Evolutionary conservation across 1,140 invertebrate species (phyloP).

Genomic region (Rhagoletis zephyria): DNA sequence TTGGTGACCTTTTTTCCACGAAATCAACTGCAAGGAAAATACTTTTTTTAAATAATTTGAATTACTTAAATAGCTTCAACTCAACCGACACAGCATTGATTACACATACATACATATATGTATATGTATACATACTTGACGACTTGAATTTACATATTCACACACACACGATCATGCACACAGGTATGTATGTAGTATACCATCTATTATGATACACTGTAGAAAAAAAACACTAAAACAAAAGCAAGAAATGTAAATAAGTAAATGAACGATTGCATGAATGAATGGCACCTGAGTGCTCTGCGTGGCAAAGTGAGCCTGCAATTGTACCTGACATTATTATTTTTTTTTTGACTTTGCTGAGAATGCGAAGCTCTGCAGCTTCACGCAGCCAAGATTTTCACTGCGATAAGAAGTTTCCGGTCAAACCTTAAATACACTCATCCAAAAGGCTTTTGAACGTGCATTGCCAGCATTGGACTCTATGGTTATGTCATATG

Average conservation of each 20-base stretch:
- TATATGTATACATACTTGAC: neutral
- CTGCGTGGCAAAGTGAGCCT: neutral
- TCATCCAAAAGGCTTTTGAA: constrained; percentile 10
- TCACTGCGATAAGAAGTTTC: constrained; percentile 53
- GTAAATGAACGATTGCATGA: constrained; percentile 33
- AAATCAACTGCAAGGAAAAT: neutral
- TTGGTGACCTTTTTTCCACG: neutral
- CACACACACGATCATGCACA: neutral
- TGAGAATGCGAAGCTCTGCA: constrained; percentile 20
- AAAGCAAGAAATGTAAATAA: constrained; percentile 33
- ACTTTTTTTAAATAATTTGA: neutral
- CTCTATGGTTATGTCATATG: constrained; percentile 40
- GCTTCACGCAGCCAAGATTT: constrained; percentile 44
- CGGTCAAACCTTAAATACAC: constrained; percentile 47
- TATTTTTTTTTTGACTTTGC: neutral
- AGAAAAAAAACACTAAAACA: neutral
- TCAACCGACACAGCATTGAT: neutral
- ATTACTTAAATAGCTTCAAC: neutral
- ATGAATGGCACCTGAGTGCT: constrained; percentile 39
- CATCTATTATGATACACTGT: neutral
- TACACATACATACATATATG: neutral
- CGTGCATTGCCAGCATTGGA: neutral
- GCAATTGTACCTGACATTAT: neutral
- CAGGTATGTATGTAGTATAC: neutral
- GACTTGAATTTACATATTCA: neutral